phyloP scores from a whole-genome alignment of 2,113 vertebrate species.

The Syngnathus scovelli region DNA sequence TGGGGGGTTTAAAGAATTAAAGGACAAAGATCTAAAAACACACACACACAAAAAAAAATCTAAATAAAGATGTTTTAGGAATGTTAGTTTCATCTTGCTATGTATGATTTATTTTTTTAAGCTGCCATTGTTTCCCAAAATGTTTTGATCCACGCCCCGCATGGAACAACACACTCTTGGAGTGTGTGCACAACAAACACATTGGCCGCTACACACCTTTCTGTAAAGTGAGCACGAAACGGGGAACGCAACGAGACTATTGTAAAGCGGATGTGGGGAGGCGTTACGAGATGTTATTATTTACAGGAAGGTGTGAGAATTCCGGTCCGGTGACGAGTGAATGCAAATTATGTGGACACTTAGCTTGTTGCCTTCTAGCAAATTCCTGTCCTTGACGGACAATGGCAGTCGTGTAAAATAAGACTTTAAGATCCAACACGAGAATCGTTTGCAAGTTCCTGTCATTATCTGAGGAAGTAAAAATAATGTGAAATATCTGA shows the following conservation, averaged over 20 bases:
- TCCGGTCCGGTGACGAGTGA: slow-evolving; percentile 16
- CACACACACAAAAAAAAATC: slow-evolving; percentile 2
- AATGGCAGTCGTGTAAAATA: background rate
- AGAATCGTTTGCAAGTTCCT: background rate
- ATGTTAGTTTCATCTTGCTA: background rate
- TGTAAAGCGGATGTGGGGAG: slow-evolving; percentile 4
- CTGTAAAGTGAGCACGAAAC: slow-evolving; percentile 1
- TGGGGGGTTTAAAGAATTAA: slow-evolving; percentile 31
- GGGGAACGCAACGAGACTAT: background rate
- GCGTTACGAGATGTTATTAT: background rate
- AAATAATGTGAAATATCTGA: no score
- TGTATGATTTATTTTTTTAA: slow-evolving; percentile 22
- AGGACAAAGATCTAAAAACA: slow-evolving; percentile 29
- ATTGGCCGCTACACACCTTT: slow-evolving; percentile 8
- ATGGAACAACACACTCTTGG: slow-evolving; percentile 25
- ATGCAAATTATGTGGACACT: slow-evolving; percentile 23
- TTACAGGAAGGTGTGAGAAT: slow-evolving; percentile 18
- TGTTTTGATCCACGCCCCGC: slow-evolving; percentile 48
- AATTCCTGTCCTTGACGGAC: slow-evolving; percentile 11
- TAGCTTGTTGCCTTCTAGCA: slow-evolving; percentile 1
- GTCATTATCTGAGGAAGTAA: background rate
- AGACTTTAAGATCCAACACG: background rate
- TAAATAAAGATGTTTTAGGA: slow-evolving; percentile 8
- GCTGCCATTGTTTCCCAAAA: slow-evolving; percentile 45
- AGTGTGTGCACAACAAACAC: slow-evolving; percentile 13